Evolutionary conservation across 2,797 vertebrate genomes (phyloP).

Genomic region (Notamacropus eugenii): DNA sequence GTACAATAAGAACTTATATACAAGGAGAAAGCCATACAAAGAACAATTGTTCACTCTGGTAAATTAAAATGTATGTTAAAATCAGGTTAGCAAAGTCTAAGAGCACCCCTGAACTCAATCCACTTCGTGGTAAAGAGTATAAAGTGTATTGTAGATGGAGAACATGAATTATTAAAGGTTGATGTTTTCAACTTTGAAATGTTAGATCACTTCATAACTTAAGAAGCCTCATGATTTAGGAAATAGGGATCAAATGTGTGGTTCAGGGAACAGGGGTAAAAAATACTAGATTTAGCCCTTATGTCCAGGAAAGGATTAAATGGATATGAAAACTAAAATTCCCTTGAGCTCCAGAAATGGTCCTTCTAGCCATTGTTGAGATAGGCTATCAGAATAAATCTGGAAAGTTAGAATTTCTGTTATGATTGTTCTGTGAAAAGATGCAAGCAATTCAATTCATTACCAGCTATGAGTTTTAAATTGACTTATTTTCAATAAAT

Average conservation of each 20-base stretch:
- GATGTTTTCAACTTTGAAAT: not conserved
- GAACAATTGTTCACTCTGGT: not conserved
- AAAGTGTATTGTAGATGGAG: not conserved
- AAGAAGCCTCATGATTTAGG: not conserved
- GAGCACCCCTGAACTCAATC: not conserved
- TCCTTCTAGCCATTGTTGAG: slow-evolving; percentile 1
- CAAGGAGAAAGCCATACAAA: slow-evolving; percentile 10
- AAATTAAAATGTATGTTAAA: slow-evolving; percentile 8
- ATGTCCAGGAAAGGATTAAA: not conserved
- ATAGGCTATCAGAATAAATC: not conserved
- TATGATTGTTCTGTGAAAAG: not conserved
- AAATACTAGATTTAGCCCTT: not conserved
- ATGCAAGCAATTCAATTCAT: not conserved
- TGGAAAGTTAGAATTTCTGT: not conserved
- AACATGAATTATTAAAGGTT: not conserved
- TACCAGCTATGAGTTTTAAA: slow-evolving; percentile 37
- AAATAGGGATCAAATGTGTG: not conserved
- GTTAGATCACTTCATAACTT: slow-evolving; percentile 21
- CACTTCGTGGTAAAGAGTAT: not conserved
- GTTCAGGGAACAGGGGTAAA: not conserved
- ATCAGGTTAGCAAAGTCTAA: not conserved
- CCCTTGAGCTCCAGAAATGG: not conserved
- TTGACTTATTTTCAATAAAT: slow-evolving; percentile 42
- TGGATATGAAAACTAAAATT: not conserved
- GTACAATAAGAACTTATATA: not conserved